Conservation (phyloP, 2,113 vertebrate genomes). For the Pseudonaja textilis region DNA sequence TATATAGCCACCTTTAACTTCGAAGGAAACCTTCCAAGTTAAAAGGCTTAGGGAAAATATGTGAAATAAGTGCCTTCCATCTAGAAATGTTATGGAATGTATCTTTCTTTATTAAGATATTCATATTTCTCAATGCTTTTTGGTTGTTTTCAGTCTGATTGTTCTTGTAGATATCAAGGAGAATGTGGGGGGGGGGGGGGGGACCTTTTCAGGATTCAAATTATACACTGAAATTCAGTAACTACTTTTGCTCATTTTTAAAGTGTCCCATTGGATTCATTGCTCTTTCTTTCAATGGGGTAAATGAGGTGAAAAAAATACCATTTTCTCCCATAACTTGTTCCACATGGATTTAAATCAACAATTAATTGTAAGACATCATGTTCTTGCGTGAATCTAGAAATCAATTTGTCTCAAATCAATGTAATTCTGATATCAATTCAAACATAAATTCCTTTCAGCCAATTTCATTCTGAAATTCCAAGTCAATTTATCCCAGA, state of each 20-base stretch:
- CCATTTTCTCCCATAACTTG: not conserved
- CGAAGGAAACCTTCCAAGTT: not conserved
- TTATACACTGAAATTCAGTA: not conserved
- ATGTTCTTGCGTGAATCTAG: not conserved
- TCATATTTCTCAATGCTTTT: conserved; percentile 8
- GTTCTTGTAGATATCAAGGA: not conserved
- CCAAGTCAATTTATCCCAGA: not conserved
- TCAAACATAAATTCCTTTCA: not conserved
- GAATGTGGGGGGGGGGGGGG: too few relatives aligned
- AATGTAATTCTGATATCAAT: not conserved
- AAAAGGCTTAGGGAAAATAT: not conserved
- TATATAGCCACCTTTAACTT: not conserved
- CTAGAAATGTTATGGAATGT: not conserved
- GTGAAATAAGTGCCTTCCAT: not conserved
- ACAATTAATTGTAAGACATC: not conserved
- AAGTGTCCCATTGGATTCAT: not conserved
- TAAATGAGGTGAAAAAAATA: not conserved
- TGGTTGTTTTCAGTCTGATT: conserved; percentile 27
- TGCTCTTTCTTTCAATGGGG: conserved; percentile 21
- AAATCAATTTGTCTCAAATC: not conserved
- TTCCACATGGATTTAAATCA: not conserved
- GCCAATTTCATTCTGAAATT: not conserved
- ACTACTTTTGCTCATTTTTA: not conserved
- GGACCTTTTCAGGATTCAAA: not conserved
- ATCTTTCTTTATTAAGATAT: not conserved